These are phyloP conservation scores for Micromesistius poutassou DNA, from an alignment of 2,797 vertebrate genomes.

Conservation along the genomic window DNA sequence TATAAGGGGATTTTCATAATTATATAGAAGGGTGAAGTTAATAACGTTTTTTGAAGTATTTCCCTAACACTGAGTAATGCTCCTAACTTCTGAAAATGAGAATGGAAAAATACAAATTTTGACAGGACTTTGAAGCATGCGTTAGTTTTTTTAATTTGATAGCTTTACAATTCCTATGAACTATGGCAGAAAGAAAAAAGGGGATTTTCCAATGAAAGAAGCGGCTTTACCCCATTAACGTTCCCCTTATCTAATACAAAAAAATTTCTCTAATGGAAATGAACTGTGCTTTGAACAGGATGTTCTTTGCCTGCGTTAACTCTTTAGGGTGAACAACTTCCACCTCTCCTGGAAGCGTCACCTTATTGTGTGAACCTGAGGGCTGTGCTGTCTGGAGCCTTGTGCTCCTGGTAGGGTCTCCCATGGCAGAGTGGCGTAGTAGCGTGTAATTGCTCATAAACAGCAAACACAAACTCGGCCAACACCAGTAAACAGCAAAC, in stretches of 20 bases:
- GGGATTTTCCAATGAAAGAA: background rate
- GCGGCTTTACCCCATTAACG: background rate
- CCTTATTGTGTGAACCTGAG: no score
- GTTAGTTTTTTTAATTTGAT: slow-evolving; percentile 32
- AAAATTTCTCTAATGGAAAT: background rate
- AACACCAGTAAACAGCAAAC: no score
- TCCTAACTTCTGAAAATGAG: slow-evolving; percentile 24
- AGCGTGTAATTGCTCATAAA: no score
- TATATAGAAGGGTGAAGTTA: slow-evolving; percentile 42
- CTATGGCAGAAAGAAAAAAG: slow-evolving; percentile 25
- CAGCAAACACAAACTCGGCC: no score
- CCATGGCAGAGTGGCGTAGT: no score
- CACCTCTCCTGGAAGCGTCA: no score
- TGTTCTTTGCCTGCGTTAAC: background rate
- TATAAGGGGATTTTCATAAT: slow-evolving; percentile 48
- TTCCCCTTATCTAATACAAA: background rate
- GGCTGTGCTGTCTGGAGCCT: no score
- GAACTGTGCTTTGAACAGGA: background rate
- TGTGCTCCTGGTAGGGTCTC: no score
- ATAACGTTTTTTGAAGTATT: slow-evolving; percentile 38
- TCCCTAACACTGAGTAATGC: slow-evolving; percentile 37
- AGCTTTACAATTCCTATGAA: slow-evolving; percentile 51
- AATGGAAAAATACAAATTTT: slow-evolving; percentile 29
- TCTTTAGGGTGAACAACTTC: background rate
- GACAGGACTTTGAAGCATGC: slow-evolving; percentile 40